Evolutionary conservation across 92 coral and sea anemone species (phyloP).

Genomic region (Nematostella vectensis): DNA sequence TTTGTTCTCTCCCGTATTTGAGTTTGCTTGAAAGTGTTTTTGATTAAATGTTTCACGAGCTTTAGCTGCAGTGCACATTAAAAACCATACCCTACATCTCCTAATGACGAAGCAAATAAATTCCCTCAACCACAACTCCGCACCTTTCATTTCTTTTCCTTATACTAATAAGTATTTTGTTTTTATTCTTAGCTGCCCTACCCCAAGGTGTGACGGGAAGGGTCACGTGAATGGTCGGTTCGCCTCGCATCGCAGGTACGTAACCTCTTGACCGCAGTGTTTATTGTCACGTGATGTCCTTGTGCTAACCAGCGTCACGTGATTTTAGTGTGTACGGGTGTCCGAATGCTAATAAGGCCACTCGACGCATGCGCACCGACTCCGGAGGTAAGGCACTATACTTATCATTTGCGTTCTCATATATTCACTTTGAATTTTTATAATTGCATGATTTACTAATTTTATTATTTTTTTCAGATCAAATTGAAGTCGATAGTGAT

Average conservation of each 20-base stretch:
- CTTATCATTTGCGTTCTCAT: too few species aligned
- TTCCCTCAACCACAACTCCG: too few species aligned
- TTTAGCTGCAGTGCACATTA: too few species aligned
- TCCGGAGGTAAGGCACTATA: constrained; percentile 42
- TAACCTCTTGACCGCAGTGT: neutral
- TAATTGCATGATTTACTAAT: neutral
- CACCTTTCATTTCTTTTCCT: too few species aligned
- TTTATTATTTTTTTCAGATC: neutral
- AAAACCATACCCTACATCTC: too few species aligned
- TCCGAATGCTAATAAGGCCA: constrained; percentile 71
- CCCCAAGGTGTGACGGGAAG: constrained; percentile 96
- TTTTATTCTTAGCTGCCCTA: constrained; percentile 60
- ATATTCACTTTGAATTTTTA: too few species aligned
- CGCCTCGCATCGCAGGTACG: constrained; percentile 95
- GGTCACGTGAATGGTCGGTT: constrained; percentile 94
- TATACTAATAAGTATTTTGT: too few species aligned
- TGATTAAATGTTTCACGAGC: too few species aligned
- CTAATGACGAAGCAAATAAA: too few species aligned
- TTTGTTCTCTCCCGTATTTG: too few species aligned
- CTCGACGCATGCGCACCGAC: constrained; percentile 48
- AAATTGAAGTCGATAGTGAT: neutral
- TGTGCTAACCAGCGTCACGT: too few species aligned
- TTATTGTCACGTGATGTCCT: neutral
- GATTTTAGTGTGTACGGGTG: constrained; percentile 88
- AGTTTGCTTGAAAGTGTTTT: too few species aligned